Evolutionary conservation across 2,797 vertebrate genomes (phyloP).

Genomic region (Girardinus metallicus): DNA sequence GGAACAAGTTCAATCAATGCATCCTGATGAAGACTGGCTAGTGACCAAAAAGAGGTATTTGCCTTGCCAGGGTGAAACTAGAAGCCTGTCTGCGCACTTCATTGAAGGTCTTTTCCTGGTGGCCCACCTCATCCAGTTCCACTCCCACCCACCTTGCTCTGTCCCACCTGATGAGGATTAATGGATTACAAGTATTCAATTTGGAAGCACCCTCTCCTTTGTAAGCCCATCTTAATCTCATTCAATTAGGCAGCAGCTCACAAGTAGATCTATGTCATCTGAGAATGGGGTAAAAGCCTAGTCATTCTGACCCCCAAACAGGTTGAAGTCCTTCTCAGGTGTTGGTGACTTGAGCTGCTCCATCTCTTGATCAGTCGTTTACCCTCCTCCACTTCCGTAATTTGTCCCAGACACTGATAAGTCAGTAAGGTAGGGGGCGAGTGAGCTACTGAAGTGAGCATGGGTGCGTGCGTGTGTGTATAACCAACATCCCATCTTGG

Average conservation of each 20-base stretch:
- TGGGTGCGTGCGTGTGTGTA: constrained; percentile 13
- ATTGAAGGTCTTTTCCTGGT: constrained; percentile 77
- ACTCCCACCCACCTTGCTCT: constrained; percentile 46
- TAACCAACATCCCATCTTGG: constrained; percentile 58
- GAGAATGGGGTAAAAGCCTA: constrained; percentile 73
- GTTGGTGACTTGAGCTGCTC: constrained; percentile 36
- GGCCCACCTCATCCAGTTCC: constrained; percentile 38
- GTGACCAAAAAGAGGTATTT: constrained; percentile 58
- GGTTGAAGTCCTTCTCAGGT: constrained; percentile 66
- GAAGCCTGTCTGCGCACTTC: constrained; percentile 72
- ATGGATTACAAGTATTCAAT: constrained; percentile 82
- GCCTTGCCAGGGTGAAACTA: constrained; percentile 64
- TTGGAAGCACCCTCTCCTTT: constrained; percentile 66
- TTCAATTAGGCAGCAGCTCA: constrained; percentile 81
- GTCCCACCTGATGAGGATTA: constrained; percentile 81
- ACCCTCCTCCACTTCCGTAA: constrained; percentile 72
- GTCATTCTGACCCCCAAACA: constrained; percentile 71
- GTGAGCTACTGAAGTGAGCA: constrained; percentile 31
- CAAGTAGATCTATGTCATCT: constrained; percentile 81
- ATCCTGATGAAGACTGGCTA: constrained; percentile 71
- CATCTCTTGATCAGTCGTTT: constrained; percentile 48
- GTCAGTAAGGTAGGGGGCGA: constrained; percentile 72
- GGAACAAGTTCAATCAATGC: constrained; percentile 52
- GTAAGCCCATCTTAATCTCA: constrained; percentile 81
- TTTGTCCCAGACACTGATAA: constrained; percentile 80